A percentile compares a stretch with the other conserved stretches of the same genome.
Evolutionary conservation across 2,113 vertebrate genomes (phyloP).

Genomic region (Myanophis thanlyinensis): DNA sequence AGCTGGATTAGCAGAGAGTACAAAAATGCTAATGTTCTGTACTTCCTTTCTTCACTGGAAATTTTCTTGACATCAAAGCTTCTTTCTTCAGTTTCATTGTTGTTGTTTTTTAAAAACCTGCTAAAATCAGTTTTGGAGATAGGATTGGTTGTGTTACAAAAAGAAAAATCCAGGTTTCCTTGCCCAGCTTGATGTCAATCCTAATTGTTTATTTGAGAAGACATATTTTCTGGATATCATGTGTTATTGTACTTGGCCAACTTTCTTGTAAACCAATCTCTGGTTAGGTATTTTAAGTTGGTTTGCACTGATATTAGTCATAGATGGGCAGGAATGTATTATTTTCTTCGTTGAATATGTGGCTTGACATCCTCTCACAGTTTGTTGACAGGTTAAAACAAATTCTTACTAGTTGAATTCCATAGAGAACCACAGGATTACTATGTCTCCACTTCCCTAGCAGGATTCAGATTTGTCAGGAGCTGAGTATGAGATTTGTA

Average conservation of each 20-base stretch:
- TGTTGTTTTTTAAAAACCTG: not conserved
- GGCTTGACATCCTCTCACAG: constrained; percentile 20
- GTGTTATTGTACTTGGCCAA: constrained; percentile 28
- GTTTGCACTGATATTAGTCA: constrained; percentile 40
- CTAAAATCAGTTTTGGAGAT: constrained; percentile 21
- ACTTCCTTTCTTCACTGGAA: constrained; percentile 3
- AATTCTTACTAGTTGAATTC: not conserved
- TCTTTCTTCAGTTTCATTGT: constrained; percentile 11
- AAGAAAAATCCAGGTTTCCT: constrained; percentile 49
- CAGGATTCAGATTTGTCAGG: not conserved
- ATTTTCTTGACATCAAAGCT: constrained; percentile 10
- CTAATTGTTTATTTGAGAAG: constrained; percentile 58
- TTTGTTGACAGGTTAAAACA: constrained; percentile 24
- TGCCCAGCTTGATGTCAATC: constrained; percentile 43
- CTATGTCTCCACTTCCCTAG: fast-evolving
- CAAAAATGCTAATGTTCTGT: constrained; percentile 28
- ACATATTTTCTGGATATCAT: constrained; percentile 45
- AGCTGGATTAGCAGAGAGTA: constrained; percentile 12
- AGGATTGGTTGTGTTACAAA: constrained; percentile 34
- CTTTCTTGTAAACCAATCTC: constrained; percentile 13
- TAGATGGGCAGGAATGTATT: constrained; percentile 28
- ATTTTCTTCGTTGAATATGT: not conserved
- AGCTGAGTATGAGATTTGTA: not conserved
- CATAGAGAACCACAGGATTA: not conserved
- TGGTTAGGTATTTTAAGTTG: constrained; percentile 40